These are phyloP conservation scores for Valencia hispanica DNA, from an alignment of 2,797 vertebrate genomes.

Conservation along the genomic window DNA sequence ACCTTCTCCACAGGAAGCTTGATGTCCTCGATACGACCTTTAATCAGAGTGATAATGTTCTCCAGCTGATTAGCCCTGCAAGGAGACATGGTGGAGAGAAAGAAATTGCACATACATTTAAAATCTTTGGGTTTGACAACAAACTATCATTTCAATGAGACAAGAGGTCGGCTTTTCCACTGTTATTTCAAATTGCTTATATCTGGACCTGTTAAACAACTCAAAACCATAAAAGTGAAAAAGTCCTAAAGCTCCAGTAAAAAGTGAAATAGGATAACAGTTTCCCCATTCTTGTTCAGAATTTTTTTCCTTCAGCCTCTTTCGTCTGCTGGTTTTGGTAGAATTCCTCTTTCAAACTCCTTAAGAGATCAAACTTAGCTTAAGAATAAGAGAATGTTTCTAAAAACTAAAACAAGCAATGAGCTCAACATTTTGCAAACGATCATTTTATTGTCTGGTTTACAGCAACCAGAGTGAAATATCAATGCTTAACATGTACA, in stretches of 20 bases:
- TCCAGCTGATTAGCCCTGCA: conserved; percentile 91
- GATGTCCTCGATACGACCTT: conserved; percentile 95
- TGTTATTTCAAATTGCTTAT: background rate
- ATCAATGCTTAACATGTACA: too few relatives aligned
- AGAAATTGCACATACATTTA: background rate
- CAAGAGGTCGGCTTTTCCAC: background rate
- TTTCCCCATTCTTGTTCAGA: background rate
- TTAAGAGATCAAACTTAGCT: background rate
- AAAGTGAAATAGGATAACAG: background rate
- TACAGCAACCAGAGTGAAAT: too few relatives aligned
- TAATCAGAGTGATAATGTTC: conserved; percentile 87
- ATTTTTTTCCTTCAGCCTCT: background rate
- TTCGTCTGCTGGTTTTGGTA: background rate
- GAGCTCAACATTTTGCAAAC: too few relatives aligned
- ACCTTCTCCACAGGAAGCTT: conserved; percentile 91
- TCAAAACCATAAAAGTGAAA: background rate
- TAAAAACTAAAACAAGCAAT: too few relatives aligned
- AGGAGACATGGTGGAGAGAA: conserved; percentile 8
- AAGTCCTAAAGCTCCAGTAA: background rate
- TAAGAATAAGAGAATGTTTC: background rate
- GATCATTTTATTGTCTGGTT: too few relatives aligned
- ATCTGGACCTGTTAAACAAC: background rate
- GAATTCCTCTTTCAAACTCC: background rate
- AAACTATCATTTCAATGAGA: background rate
- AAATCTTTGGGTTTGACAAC: background rate